phyloP scores from a whole-genome alignment of 1,140 invertebrate genomes.

The Frieseomelitta varia region DNA sequence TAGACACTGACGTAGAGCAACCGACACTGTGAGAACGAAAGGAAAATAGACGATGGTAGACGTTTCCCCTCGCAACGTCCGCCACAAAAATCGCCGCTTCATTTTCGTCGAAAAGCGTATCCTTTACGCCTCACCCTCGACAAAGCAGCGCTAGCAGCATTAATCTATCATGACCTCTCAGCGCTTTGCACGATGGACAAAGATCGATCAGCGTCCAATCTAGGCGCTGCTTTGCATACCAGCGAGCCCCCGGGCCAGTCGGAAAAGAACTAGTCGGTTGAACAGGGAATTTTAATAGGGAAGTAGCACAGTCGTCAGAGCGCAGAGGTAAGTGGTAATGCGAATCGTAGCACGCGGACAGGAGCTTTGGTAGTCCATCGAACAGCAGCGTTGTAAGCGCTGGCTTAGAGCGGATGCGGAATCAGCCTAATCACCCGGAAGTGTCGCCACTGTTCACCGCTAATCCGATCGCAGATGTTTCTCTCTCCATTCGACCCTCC shows the following conservation, averaged over 20 bases:
- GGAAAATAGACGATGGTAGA: not conserved
- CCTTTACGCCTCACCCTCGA: not conserved
- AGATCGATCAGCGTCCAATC: slow-evolving; percentile 16
- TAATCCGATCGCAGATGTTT: slow-evolving; percentile 76
- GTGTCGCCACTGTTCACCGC: slow-evolving; percentile 75
- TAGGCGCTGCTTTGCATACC: not conserved
- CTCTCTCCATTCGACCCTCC: slow-evolving; percentile 54
- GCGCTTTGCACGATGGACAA: not conserved
- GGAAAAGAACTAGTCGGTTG: not conserved
- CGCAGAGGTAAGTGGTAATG: slow-evolving; percentile 1
- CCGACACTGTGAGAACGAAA: too few species aligned
- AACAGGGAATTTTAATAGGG: slow-evolving; percentile 8
- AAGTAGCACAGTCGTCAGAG: not conserved
- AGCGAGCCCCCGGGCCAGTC: not conserved
- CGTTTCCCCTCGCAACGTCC: not conserved
- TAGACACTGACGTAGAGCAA: too few species aligned
- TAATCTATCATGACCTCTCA: not conserved
- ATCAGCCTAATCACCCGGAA: slow-evolving; percentile 78
- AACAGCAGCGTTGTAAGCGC: slow-evolving; percentile 67
- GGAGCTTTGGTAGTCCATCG: slow-evolving; percentile 45
- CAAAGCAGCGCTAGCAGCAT: slow-evolving; percentile 1
- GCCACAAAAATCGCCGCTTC: not conserved
- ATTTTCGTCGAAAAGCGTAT: not conserved
- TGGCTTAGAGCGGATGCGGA: slow-evolving; percentile 71
- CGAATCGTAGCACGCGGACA: slow-evolving; percentile 13